Base-by-base conservation (phyloP, 1,140 invertebrate species). In the Bombus vancouverensis region DNA sequence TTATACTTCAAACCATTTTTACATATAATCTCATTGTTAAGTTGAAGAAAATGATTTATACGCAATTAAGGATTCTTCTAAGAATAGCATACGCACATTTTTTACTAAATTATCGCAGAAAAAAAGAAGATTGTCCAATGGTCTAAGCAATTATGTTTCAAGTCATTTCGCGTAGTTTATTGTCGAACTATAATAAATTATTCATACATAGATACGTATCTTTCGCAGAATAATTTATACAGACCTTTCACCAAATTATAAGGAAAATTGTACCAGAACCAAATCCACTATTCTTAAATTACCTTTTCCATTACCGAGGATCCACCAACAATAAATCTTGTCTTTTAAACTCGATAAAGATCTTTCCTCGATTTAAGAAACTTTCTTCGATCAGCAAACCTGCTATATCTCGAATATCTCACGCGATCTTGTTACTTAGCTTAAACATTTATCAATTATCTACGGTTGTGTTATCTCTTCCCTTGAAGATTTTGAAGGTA, bases 111-210 rank as follows among this genome's bases (percentile, higher is more conserved):
- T n/a, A 39, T n/a, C 4, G 25, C n/a, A 28, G 10, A 28, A 42
- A 28, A 39, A 53, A 22, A 53, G 47, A 25, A 42, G 68, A 71
- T 71, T 71, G 37, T 28, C 25, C 37, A 71, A 70, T 25, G 12
- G 15, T 28, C 12, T 1, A 32, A 71, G 37, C 15, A 39, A 42
- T 28, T 76, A 59, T 5, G 10, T 76, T 37, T 37, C 42, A 39
- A n/a, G 53, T 9, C 15, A 39, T 57, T 47, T 59, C 73, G 25
- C 32, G 32, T 25, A 42, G 39, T 71, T 71, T 10, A 75, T 75
- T 44, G 57, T 75, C 25, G n/a, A 76, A 76, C 34, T 37, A 76
- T 10, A 59, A 76, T 13, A 34, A 76, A 59, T 76, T 59, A 75
- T 75, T 57, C 74, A 59, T 59, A 8, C 44, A 15, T 3, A 76